Conservation (phyloP, 2,113 vertebrate genomes). For the Triplophysa tibetana region DNA sequence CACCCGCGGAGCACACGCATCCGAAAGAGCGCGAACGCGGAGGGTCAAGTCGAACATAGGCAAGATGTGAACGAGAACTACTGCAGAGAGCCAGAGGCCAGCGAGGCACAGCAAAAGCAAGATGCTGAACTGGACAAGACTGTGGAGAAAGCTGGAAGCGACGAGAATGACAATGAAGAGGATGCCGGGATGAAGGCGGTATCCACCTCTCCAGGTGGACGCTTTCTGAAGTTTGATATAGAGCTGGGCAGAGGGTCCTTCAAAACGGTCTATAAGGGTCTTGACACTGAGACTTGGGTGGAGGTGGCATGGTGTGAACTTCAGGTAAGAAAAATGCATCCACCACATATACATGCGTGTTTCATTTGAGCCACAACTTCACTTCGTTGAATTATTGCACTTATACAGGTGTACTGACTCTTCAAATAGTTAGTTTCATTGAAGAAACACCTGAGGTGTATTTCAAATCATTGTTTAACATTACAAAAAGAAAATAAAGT, state of each 20-base stretch:
- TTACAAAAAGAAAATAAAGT: too few relatives aligned
- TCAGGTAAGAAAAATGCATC: slow-evolving; percentile 80
- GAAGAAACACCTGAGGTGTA: too few relatives aligned
- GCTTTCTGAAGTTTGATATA: slow-evolving; percentile 99
- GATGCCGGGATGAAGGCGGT: slow-evolving; percentile 96
- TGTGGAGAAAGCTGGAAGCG: slow-evolving; percentile 75
- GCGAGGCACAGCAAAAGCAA: slow-evolving; percentile 55
- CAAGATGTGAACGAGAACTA: slow-evolving; percentile 57
- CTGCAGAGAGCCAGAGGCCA: slow-evolving; percentile 62
- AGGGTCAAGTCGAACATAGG: slow-evolving; percentile 60
- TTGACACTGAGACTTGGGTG: slow-evolving; percentile 98
- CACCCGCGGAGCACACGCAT: slow-evolving; percentile 52
- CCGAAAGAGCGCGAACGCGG: slow-evolving; percentile 59
- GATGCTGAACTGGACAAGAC: slow-evolving; percentile 53
- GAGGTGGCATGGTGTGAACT: slow-evolving; percentile 99
- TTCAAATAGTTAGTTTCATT: too few relatives aligned
- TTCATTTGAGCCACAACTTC: too few relatives aligned
- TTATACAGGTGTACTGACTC: too few relatives aligned
- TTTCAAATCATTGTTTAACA: too few relatives aligned
- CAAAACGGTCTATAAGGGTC: slow-evolving; percentile 97
- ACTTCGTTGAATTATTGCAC: too few relatives aligned
- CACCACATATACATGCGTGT: background rate
- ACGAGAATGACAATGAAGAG: slow-evolving; percentile 82
- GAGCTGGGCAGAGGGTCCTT: slow-evolving; percentile 96
- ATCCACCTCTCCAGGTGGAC: slow-evolving; percentile 91